phyloP scores from a whole-genome alignment of 2,888 invertebrate genomes.

The Lasioglossum malachurum region DNA sequence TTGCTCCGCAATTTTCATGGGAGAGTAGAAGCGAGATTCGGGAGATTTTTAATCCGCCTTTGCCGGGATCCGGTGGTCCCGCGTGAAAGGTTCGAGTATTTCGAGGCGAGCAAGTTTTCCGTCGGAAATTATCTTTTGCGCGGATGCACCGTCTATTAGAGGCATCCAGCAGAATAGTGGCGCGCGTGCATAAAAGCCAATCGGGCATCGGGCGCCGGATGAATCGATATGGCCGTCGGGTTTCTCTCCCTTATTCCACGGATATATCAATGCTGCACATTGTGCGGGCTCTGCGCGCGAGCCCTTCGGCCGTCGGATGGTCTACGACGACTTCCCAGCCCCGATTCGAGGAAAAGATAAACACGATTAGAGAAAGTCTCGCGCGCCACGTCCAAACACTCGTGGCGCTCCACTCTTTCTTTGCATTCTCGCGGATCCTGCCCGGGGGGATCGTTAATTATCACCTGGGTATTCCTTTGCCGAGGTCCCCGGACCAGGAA shows the following conservation, averaged over 20 bases:
- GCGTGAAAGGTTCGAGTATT: background rate
- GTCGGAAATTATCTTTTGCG: background rate
- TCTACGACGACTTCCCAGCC: constrained; percentile 18
- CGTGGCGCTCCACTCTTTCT: background rate
- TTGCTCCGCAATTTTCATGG: background rate
- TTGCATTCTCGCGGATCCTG: background rate
- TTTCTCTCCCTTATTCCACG: constrained; percentile 64
- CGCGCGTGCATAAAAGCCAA: constrained; percentile 63
- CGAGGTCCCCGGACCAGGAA: background rate
- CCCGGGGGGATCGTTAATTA: constrained; percentile 9
- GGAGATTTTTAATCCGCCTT: background rate
- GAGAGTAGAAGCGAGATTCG: background rate
- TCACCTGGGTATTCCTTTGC: background rate
- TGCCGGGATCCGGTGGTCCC: background rate
- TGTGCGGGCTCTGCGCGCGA: constrained; percentile 34
- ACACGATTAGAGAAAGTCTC: constrained; percentile 23
- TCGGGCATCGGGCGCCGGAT: constrained; percentile 60
- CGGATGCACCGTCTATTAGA: constrained; percentile 26
- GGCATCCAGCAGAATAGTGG: constrained; percentile 40
- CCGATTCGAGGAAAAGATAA: constrained; percentile 24
- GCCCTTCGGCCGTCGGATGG: constrained; percentile 13
- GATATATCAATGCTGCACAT: constrained; percentile 66
- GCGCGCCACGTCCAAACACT: constrained; percentile 3
- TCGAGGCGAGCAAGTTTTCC: background rate
- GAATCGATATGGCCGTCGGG: constrained; percentile 62